phyloP scores from a whole-genome alignment of 2,113 vertebrate genomes.

The Coptodon rendalli region DNA sequence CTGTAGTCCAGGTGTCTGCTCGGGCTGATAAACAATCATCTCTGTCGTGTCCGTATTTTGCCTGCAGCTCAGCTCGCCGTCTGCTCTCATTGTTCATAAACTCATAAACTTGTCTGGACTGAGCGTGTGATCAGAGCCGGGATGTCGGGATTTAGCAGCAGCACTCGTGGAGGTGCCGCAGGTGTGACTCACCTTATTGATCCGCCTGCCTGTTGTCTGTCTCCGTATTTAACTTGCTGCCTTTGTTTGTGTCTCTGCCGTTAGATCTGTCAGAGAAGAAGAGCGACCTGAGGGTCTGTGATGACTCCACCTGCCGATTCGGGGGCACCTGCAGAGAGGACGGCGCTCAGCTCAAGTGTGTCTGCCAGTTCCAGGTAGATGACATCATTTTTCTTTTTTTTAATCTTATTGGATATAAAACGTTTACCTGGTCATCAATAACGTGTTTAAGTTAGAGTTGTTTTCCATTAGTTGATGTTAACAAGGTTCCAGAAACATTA shows the following conservation, averaged over 20 bases:
- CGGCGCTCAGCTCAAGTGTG: constrained; percentile 84
- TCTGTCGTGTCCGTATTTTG: neutral
- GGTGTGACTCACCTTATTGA: neutral
- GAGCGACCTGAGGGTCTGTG: constrained; percentile 82
- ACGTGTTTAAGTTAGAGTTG: neutral
- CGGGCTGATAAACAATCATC: neutral
- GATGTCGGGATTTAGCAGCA: neutral
- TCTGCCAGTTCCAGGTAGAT: constrained; percentile 89
- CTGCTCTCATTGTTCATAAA: neutral
- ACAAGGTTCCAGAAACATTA: neutral
- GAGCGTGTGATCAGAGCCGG: neutral
- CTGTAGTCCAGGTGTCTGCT: neutral
- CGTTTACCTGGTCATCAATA: neutral
- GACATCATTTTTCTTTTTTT: neutral
- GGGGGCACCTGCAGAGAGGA: constrained; percentile 90
- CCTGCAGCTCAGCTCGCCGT: neutral
- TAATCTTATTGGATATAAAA: neutral
- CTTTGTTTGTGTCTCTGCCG: neutral
- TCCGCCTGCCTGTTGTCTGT: neutral
- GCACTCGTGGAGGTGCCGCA: neutral
- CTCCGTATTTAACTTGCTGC: neutral
- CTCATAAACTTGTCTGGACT: neutral
- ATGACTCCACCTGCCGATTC: constrained; percentile 86
- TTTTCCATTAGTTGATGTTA: neutral
- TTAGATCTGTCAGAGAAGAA: constrained; percentile 86